These are phyloP conservation scores for Sebastiscus albofasciatus DNA, from an alignment of 2,797 vertebrate species.

Conservation along the genomic window DNA sequence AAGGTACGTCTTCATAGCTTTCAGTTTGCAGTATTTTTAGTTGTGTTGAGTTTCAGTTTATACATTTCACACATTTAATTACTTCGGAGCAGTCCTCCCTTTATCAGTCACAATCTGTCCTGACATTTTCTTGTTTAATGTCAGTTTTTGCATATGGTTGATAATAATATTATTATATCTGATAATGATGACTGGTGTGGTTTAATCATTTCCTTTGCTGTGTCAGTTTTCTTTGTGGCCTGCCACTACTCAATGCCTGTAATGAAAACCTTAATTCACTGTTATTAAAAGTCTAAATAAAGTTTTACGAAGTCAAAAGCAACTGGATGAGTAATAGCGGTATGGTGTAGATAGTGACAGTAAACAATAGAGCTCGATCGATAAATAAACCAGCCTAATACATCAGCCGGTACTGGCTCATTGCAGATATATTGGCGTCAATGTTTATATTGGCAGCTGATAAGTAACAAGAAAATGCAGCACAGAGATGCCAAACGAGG, in stretches of 20 bases:
- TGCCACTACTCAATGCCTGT: not conserved
- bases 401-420: not conserved
- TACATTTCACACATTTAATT: not conserved
- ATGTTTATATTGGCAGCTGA: not conserved
- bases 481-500: not conserved
- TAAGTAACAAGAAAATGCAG: no score
- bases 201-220: not conserved
- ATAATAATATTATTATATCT: not conserved
- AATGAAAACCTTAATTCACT: not conserved
- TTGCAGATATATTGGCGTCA: not conserved
- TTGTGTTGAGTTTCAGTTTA: not conserved
- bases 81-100: not conserved
- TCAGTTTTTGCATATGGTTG: not conserved
- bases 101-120: not conserved
- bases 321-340: not conserved
- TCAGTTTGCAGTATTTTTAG: not conserved
- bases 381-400: not conserved
- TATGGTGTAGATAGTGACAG: not conserved
- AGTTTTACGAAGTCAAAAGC: not conserved
- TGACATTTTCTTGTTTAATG: not conserved
- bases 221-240: not conserved
- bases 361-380: not conserved
- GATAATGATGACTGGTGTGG: no score
- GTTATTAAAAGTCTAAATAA: not conserved
- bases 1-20: conserved; percentile 65